Evolutionary conservation across 2,797 vertebrate genomes (phyloP).

Genomic region (Acipenser transmontanus): DNA sequence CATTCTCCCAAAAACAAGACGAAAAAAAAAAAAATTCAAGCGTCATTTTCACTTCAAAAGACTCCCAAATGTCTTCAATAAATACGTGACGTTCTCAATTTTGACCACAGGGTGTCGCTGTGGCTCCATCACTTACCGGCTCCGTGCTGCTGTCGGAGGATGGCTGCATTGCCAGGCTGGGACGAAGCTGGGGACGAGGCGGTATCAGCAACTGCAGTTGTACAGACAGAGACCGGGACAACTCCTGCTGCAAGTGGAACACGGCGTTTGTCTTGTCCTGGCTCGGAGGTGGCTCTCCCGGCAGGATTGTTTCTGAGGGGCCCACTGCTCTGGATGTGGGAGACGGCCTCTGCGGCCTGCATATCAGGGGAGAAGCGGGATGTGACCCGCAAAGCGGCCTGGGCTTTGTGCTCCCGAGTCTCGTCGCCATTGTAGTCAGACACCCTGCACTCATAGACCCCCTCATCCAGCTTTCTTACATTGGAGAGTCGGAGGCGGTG

Average conservation of each 20-base stretch:
- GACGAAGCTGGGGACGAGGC: conserved; percentile 66
- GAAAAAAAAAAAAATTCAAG: neutral
- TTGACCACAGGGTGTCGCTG: conserved; percentile 40
- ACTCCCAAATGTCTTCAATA: neutral
- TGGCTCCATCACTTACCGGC: conserved; percentile 66
- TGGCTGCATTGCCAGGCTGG: conserved; percentile 56
- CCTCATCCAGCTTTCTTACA: conserved; percentile 78
- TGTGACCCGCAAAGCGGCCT: conserved; percentile 70
- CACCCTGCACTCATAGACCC: conserved; percentile 86
- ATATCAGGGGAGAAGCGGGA: conserved; percentile 64
- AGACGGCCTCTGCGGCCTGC: conserved; percentile 85
- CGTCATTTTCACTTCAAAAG: neutral
- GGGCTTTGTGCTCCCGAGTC: conserved; percentile 78
- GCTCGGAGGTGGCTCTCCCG: conserved; percentile 48
- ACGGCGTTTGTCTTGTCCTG: conserved; percentile 47
- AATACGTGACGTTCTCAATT: neutral
- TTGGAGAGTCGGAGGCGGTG: conserved; percentile 81
- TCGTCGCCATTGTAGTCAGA: conserved; percentile 82
- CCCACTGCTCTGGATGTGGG: conserved; percentile 81
- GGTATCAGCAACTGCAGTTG: conserved; percentile 38
- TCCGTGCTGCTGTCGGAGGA: conserved; percentile 71
- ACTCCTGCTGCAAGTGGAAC: conserved; percentile 1
- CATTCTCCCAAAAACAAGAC: neutral
- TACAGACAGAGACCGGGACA: conserved; percentile 26
- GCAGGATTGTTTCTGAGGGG: conserved; percentile 60